Conservation (phyloP, 2,888 invertebrate species). For the Allacma fusca region DNA sequence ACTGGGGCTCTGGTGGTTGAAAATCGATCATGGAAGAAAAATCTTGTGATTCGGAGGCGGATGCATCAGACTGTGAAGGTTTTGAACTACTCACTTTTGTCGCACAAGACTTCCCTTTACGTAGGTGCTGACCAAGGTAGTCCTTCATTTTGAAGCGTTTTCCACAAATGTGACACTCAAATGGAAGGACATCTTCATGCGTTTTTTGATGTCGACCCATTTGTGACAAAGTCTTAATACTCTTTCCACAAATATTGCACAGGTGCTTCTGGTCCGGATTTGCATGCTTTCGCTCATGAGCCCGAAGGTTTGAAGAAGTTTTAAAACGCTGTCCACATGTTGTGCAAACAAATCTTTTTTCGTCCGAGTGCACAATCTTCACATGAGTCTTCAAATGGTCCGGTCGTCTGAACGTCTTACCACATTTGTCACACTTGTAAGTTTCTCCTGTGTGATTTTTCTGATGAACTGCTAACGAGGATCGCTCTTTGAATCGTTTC, state of each 20-base stretch:
- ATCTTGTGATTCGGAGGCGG: too few species aligned
- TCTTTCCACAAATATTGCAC: slow-evolving; percentile 24
- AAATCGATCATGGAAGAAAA: too few species aligned
- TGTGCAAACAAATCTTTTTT: slow-evolving; percentile 19
- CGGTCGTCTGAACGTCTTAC: slow-evolving; percentile 23
- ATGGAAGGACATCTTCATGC: slow-evolving; percentile 25
- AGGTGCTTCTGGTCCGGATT: slow-evolving; percentile 19
- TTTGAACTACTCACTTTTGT: not conserved
- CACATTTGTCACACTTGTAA: slow-evolving; percentile 11
- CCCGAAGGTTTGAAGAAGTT: slow-evolving; percentile 10
- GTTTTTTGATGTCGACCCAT: slow-evolving; percentile 27
- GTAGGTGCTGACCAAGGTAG: slow-evolving; percentile 17
- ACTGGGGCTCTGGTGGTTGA: too few species aligned
- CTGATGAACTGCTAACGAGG: slow-evolving; percentile 26
- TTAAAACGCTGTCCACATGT: slow-evolving; percentile 13
- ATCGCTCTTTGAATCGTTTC: slow-evolving; percentile 27
- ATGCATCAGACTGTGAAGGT: not conserved
- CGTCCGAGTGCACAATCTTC: slow-evolving; percentile 32
- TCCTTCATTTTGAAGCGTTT: slow-evolving; percentile 33
- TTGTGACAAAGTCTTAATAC: slow-evolving; percentile 18
- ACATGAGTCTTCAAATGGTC: slow-evolving; percentile 31
- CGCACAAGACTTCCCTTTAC: slow-evolving; percentile 18
- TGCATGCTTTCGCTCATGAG: slow-evolving; percentile 21
- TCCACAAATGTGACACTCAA: slow-evolving; percentile 6
- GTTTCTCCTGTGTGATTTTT: slow-evolving; percentile 24